phyloP scores from a whole-genome alignment of 2,888 invertebrate species.

The Reticulitermes lucifugus region DNA sequence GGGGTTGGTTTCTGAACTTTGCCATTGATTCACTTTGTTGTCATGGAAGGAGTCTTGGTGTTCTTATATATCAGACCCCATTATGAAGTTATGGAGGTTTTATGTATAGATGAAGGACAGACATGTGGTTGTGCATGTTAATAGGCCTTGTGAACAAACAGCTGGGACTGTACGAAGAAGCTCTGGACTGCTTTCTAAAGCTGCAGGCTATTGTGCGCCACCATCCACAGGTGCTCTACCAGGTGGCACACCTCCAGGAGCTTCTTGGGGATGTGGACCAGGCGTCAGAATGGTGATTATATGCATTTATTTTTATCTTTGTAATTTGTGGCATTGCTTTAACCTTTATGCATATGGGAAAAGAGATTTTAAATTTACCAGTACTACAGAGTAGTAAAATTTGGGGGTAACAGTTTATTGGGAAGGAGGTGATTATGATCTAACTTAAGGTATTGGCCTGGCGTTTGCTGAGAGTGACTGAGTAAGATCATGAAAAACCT shows the following conservation, averaged over 20 bases:
- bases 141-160: constrained; percentile 77
- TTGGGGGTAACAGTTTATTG: too few species aligned
- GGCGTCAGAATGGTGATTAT: constrained; percentile 65
- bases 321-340: too few species aligned
- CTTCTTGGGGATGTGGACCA: constrained; percentile 71
- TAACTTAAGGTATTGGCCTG: too few species aligned
- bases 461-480: too few species aligned
- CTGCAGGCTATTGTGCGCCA: constrained; percentile 76
- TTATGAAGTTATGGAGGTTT: not conserved
- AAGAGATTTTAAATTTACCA: too few species aligned
- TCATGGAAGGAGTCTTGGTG: not conserved
- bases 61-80: too few species aligned
- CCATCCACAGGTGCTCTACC: constrained; percentile 80
- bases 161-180: constrained; percentile 76
- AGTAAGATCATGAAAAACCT: too few species aligned
- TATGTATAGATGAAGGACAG: not conserved
- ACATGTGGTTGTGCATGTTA: not conserved
- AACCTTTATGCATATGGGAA: too few species aligned
- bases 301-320: not conserved
- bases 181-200: constrained; percentile 84
- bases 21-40: too few species aligned
- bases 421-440: too few species aligned
- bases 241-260: constrained; percentile 84
- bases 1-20: too few species aligned
- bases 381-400: too few species aligned